Percentiles rank a stretch among this genome's conserved stretches.
Evolutionary conservation across 1,140 invertebrate genomes (phyloP).

Genomic region (Magallana ariakensis): DNA sequence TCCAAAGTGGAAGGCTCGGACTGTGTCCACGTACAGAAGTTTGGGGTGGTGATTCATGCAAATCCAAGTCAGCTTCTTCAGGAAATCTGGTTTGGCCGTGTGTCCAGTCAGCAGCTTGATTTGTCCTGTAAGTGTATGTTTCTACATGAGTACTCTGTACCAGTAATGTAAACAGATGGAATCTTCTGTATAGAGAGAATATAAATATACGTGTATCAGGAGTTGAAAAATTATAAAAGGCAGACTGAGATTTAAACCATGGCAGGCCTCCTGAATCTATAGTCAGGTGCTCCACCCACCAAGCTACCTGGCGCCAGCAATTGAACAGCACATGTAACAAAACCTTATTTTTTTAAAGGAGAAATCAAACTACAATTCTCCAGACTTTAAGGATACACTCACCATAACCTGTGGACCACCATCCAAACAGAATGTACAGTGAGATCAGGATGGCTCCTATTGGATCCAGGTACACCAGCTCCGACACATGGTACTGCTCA

Average conservation of each 20-base stretch:
- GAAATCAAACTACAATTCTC: too few species aligned
- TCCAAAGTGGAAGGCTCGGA: conserved; percentile 81
- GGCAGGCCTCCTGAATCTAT: too few species aligned
- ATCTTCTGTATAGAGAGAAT: too few species aligned
- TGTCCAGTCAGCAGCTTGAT: conserved; percentile 77
- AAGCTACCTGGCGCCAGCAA: too few species aligned
- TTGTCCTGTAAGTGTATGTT: conserved; percentile 71
- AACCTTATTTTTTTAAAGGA: too few species aligned
- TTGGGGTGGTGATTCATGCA: conserved; percentile 77
- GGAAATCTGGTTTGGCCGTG: conserved; percentile 77
- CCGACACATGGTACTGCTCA: conserved; percentile 48
- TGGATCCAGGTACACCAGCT: conserved; percentile 79
- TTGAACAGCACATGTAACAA: too few species aligned
- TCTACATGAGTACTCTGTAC: too few species aligned
- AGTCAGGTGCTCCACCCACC: too few species aligned
- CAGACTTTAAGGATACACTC: background rate
- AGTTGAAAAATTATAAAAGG: too few species aligned
- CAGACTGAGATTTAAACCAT: too few species aligned
- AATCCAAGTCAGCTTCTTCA: conserved; percentile 79
- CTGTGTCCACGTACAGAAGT: conserved; percentile 78
- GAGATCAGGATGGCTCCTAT: conserved; percentile 80
- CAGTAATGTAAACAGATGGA: too few species aligned
- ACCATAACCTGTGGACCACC: conserved; percentile 77
- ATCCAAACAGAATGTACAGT: conserved; percentile 78
- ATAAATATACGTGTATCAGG: too few species aligned